Base-by-base conservation (phyloP, 2,797 vertebrate genomes). In the Peromyscus aztecus region DNA sequence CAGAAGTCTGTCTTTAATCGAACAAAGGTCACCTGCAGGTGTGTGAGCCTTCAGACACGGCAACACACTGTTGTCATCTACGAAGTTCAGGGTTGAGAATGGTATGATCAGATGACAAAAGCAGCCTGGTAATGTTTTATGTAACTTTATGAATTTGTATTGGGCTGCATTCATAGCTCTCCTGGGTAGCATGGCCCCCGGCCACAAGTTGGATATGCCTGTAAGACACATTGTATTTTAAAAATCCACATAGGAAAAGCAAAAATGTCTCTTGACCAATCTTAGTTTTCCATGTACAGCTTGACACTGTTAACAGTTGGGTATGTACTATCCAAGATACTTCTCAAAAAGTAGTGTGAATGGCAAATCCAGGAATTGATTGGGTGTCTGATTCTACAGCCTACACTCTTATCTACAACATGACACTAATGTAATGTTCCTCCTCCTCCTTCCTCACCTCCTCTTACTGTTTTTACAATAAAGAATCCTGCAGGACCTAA, bases 241-340 rank as follows among this genome's bases (percentile, higher is more conserved):
- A 89, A 97, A 84, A 40, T 34, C 40, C 77, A 73, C 89, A 61
- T 12, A 89, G 46, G 43, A 93, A 95, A 84, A 61, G 21, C n/a
- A 84, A 46, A 94, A 93, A 23, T 65, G 23, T 10, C 23, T 14
- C 65, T 82, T 86, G 31, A 55, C 34, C 2, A 75, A 49, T 73
- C 43, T 84, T 84, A 83, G 16, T 83, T 97, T 89, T 59, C 71
- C 75, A 3, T 81, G 31, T 75, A 84, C 52, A 94, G 43, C 34
- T 40, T 46, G 27, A 14, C 46, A 40, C 57, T 76, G 40, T 65
- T 91, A 71, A 73, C 17, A 87, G 46, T 81, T 81, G 40, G 27
- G 12, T 77, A 21, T 40, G 52, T 63, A 23, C 29, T 73, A n/a
- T 67, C n/a, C 69, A 24, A 84, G 57, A 76, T 0, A 55, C 37